Evolutionary conservation across 92 coral and sea anemone genomes (phyloP), one percentile per base, ranked within the genome.

Genomic region (Isaurus tuberculatus): DNA sequence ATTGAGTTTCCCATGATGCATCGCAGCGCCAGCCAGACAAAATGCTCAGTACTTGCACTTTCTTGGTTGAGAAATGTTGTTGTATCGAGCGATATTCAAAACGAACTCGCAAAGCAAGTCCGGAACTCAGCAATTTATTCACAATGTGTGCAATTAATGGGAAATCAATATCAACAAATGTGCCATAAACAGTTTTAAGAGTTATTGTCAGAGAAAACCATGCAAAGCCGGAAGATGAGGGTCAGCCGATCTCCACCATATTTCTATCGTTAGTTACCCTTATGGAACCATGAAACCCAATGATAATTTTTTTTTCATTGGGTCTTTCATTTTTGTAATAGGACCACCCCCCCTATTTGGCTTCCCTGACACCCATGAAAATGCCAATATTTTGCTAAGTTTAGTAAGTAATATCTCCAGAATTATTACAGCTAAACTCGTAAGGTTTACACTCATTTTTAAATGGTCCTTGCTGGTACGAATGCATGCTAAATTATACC

Each of bases 181-280:
- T n/a, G n/a, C n/a, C n/a, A n/a, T n/a, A n/a, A n/a, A n/a, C n/a
- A n/a, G n/a, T n/a, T 37, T 40, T 40, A 40, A 40, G 44, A 40
- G 44, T 40, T 13, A 55, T 22, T 55, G 63, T 17, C 63, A 13
- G 63, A 55, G 63, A 55, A 55, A 55, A 55, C 63, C 63, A 55
- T 17, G 63, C 63, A 55, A 64, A 64, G 31, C 31, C 70, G 31
- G 70, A 64, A 64, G 32, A 23, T 20, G 70, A 33, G 70, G 31
- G 70, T 64, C 31, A 13, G 70, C 70, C 28, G 70, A 64, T 64
- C 70, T 64, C 16, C 8, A 67, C 72, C 72, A 67, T 9, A 67
- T 67, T 67, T 67, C 72, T 67, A 31, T 22, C 31, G 72, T 29
- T 31, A 67, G 72, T 67, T 31, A 67, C 48, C 72, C 72, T 67